These are phyloP conservation scores for Myocastor coypus DNA, from an alignment of 2,113 vertebrate species.

Conservation along the genomic window DNA sequence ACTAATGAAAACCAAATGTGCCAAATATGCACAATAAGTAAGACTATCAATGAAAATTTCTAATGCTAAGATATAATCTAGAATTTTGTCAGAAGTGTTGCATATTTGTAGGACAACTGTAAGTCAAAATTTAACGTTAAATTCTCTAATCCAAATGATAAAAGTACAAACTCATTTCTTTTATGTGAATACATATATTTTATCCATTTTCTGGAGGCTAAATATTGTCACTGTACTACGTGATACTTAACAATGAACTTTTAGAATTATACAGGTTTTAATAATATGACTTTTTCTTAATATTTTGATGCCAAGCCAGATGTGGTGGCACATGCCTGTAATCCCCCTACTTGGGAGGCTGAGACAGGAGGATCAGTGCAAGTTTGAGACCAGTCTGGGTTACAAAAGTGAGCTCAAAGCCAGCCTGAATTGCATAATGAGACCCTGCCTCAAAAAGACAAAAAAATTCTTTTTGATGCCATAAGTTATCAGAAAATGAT, in stretches of 20 bases:
- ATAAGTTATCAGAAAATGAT: conserved; percentile 47
- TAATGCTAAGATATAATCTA: not conserved
- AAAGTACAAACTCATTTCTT: not conserved
- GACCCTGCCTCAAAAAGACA: too few species aligned
- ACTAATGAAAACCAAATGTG: conserved; percentile 66
- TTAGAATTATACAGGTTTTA: not conserved
- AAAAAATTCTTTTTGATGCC: conserved; percentile 12
- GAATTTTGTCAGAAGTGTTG: not conserved
- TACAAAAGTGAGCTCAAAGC: too few species aligned
- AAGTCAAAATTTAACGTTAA: not conserved
- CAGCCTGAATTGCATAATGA: too few species aligned
- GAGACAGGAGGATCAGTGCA: too few species aligned
- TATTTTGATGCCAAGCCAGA: not conserved
- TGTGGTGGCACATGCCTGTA: too few species aligned
- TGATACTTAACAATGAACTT: not conserved
- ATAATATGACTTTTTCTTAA: conserved; percentile 51
- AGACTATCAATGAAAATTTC: conserved; percentile 48
- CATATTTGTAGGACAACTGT: not conserved
- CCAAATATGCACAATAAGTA: conserved; percentile 59
- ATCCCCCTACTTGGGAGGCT: too few species aligned
- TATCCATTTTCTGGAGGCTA: conserved; percentile 14
- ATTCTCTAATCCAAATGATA: conserved; percentile 26
- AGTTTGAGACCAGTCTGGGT: too few species aligned
- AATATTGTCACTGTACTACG: conserved; percentile 10
- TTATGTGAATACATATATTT: not conserved